Evolutionary conservation across 1,140 invertebrate species (phyloP).

Genomic region (Trissolcus basalis): DNA sequence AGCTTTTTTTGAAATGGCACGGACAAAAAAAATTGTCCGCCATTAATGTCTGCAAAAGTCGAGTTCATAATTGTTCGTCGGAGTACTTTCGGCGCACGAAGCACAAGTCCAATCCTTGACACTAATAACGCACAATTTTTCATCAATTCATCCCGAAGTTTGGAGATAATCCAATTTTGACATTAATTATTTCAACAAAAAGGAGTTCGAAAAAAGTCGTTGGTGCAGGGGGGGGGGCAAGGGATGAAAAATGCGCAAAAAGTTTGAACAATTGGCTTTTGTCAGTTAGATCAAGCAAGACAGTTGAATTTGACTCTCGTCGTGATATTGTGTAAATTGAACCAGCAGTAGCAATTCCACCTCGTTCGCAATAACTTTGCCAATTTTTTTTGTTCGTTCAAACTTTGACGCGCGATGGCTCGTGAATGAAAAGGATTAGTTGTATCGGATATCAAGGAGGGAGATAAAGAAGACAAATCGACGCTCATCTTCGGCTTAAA

Average conservation of each 20-base stretch:
- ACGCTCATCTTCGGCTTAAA: conserved; percentile 10
- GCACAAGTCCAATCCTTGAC: conserved; percentile 29
- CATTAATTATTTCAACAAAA: conserved; percentile 23
- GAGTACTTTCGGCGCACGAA: conserved; percentile 18
- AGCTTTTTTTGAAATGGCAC: no score
- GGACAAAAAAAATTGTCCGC: conserved; percentile 22
- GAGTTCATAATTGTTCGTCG: conserved; percentile 33
- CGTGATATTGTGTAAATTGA: conserved; percentile 2
- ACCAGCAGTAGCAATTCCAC: conserved; percentile 2
- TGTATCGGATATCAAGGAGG: conserved; percentile 9
- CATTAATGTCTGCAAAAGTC: conserved; percentile 32
- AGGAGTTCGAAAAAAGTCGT: not conserved
- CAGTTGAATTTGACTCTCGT: conserved; percentile 12
- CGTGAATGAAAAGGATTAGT: conserved; percentile 9
- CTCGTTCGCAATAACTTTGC: conserved; percentile 5
- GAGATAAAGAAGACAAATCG: conserved; percentile 34
- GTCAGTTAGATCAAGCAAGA: not conserved
- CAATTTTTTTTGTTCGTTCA: conserved; percentile 5
- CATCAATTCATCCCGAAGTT: conserved; percentile 34
- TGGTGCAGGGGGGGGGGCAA: no score
- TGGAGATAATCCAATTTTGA: conserved; percentile 38
- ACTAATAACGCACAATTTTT: conserved; percentile 45
- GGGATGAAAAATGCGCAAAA: conserved; percentile 12
- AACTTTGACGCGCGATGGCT: not conserved
- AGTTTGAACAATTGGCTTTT: conserved; percentile 19